phyloP scores from a whole-genome alignment of 2,888 invertebrate genomes.

The Sphinx pinastri region DNA sequence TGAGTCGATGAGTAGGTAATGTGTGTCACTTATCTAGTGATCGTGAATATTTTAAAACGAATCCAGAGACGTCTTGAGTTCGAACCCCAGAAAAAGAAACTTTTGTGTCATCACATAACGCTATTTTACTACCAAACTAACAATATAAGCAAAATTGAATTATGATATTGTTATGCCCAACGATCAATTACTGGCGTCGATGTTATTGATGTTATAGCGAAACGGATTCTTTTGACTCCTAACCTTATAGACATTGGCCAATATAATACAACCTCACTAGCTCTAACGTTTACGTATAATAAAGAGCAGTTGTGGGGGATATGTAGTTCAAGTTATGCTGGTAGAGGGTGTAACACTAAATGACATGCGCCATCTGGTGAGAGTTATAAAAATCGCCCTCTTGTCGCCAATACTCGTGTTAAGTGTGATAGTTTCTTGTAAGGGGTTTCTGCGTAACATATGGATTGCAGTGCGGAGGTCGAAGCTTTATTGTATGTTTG shows the following conservation, averaged over 20 bases:
- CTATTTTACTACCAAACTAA: slow-evolving; percentile 11
- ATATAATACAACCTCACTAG: slow-evolving; percentile 38
- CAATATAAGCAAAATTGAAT: slow-evolving; percentile 51
- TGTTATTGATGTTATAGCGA: slow-evolving; percentile 73
- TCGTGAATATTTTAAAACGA: no score
- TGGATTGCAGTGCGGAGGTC: slow-evolving; percentile 34
- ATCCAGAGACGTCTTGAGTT: no score
- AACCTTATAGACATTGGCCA: slow-evolving; percentile 64
- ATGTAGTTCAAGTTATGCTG: slow-evolving; percentile 42
- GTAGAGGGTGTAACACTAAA: slow-evolving; percentile 66
- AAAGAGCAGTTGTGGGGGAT: slow-evolving; percentile 30
- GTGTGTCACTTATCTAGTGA: no score
- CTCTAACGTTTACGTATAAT: neutral
- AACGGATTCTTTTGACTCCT: slow-evolving; percentile 78
- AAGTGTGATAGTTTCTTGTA: slow-evolving; percentile 75
- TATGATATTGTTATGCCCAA: slow-evolving; percentile 75
- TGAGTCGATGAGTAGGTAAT: no score
- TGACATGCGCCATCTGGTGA: slow-evolving; percentile 79
- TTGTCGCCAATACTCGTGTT: slow-evolving; percentile 68
- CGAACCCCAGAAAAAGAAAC: neutral
- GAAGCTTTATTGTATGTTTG: neutral
- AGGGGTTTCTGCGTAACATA: slow-evolving; percentile 46
- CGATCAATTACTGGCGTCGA: slow-evolving; percentile 68
- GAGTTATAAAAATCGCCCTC: slow-evolving; percentile 79
- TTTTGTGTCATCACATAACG: neutral